Conservation (phyloP, 2,888 invertebrate species). For the Endomychus coccineus region DNA sequence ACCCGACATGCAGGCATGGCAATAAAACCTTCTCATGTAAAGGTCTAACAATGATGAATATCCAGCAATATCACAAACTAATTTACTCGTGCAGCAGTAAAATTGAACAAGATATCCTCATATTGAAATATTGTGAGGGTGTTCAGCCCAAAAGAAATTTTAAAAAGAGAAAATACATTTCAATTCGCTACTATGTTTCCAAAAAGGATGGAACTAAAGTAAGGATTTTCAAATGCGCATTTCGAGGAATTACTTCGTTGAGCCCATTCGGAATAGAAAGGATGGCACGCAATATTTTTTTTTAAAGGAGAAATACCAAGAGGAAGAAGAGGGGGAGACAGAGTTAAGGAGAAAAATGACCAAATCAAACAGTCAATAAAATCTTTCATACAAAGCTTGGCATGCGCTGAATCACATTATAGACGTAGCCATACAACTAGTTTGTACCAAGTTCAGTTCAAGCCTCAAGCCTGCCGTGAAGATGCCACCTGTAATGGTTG, state of each 20-base stretch:
- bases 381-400: slow-evolving; percentile 7
- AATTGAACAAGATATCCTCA: slow-evolving; percentile 8
- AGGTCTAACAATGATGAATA: slow-evolving; percentile 6
- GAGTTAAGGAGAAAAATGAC: slow-evolving; percentile 6
- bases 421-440: slow-evolving; percentile 8
- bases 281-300: slow-evolving; percentile 7
- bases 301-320: slow-evolving; percentile 6
- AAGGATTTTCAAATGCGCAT: slow-evolving; percentile 7
- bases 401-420: slow-evolving; percentile 7
- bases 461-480: too few species aligned
- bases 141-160: slow-evolving; percentile 8
- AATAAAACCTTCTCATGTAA: slow-evolving; percentile 6
- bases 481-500: too few species aligned
- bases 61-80: slow-evolving; percentile 7
- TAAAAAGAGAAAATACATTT: slow-evolving; percentile 8
- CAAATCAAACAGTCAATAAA: slow-evolving; percentile 6
- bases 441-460: too few species aligned
- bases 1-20: slow-evolving; percentile 4
- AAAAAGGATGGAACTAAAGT: slow-evolving; percentile 8
- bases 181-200: slow-evolving; percentile 9
- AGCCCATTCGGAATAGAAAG: slow-evolving; percentile 8
- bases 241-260: slow-evolving; percentile 7
- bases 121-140: slow-evolving; percentile 8
- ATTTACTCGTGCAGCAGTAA: slow-evolving; percentile 8
- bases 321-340: slow-evolving; percentile 5